Conservation (phyloP, 2,113 vertebrate genomes). For the Taurulus bubalis region DNA sequence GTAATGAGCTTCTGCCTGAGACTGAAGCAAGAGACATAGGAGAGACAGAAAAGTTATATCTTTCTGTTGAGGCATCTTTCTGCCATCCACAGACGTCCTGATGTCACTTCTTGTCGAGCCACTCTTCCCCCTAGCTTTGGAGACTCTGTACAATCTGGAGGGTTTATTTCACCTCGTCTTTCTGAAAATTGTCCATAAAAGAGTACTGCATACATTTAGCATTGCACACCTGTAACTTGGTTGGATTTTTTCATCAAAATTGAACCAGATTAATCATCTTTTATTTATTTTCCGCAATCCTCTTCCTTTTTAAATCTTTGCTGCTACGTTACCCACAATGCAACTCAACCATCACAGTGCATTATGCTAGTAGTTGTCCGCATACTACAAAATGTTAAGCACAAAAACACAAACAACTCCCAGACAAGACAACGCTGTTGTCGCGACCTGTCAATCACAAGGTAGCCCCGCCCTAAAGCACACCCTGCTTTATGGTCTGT, state of each 20-base stretch:
- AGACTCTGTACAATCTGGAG: background rate
- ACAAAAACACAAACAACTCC: no score
- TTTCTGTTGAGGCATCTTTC: background rate
- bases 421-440: no score
- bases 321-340: background rate
- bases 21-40: constrained; percentile 36
- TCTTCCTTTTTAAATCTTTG: background rate
- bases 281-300: background rate
- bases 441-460: no score
- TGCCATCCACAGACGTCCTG: background rate
- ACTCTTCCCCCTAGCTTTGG: background rate
- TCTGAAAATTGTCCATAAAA: background rate
- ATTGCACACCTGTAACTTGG: background rate
- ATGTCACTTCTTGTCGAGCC: background rate
- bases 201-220: background rate
- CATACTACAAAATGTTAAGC: no score
- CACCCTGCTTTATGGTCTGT: no score
- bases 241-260: background rate
- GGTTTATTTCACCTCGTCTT: background rate
- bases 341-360: constrained; percentile 3
- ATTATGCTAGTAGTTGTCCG: background rate
- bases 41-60: background rate
- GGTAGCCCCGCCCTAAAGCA: no score
- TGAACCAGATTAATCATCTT: background rate
- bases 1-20: constrained; percentile 98